Percentiles rank a stretch among this genome's conserved stretches.
Evolutionary conservation across 92 coral and sea anemone genomes (phyloP).

Genomic region (Diadumene lineata): DNA sequence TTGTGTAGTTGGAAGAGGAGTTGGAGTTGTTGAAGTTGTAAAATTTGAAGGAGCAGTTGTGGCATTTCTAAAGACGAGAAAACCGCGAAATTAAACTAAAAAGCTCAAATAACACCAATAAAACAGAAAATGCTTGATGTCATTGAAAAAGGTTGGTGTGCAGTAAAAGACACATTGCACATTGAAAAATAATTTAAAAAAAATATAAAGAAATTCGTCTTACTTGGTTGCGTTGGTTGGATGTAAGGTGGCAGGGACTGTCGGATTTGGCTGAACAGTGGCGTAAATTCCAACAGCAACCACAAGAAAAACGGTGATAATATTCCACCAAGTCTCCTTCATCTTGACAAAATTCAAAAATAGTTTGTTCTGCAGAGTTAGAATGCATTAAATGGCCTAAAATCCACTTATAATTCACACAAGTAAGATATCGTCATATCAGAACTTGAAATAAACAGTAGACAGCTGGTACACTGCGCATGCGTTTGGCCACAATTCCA

Average conservation of each 20-base stretch:
- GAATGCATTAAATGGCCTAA: conserved; percentile 4
- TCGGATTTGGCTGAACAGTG: conserved; percentile 3
- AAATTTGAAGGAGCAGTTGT: conserved; percentile 24
- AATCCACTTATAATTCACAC: conserved; percentile 1
- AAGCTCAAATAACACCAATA: not conserved
- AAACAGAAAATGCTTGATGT: not conserved
- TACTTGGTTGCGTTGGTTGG: conserved; percentile 32
- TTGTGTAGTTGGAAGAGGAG: conserved; percentile 46
- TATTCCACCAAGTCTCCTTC: conserved; percentile 34
- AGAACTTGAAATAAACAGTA: conserved; percentile 18
- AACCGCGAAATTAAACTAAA: no score
- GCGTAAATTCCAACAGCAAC: conserved; percentile 14
- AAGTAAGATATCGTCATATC: conserved; percentile 16
- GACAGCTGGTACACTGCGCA: conserved; percentile 15
- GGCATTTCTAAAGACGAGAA: conserved; percentile 2
- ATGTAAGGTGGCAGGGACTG: not conserved
- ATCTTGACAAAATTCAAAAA: conserved; percentile 17
- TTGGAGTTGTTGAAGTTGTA: conserved; percentile 42
- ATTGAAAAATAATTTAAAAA: not conserved
- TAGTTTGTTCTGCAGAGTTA: not conserved
- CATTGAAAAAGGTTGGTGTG: not conserved
- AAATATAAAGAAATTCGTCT: conserved; percentile 16
- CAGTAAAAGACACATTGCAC: no score
- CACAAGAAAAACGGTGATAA: conserved; percentile 29
- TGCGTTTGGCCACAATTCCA: not conserved